phyloP scores from a whole-genome alignment of 2,888 invertebrate species.

The Heliconius charithonia region DNA sequence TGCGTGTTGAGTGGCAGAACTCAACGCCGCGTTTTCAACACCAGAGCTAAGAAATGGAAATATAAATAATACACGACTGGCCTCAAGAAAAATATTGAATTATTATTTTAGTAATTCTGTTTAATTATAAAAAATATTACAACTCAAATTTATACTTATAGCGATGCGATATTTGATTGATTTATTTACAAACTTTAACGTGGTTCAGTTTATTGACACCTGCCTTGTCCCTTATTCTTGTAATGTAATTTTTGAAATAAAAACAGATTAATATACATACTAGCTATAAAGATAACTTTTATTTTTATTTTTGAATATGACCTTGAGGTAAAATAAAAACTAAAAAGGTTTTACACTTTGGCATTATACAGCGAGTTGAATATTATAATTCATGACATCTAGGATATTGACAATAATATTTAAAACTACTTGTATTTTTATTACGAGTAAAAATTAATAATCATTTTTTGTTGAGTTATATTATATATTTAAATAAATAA shows the following conservation, averaged over 20 bases:
- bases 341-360: constrained; percentile 9
- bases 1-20: no score
- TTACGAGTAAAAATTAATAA: no score
- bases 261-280: background rate
- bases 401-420: background rate
- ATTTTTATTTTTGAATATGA: background rate
- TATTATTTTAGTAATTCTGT: no score
- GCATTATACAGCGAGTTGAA: constrained; percentile 4
- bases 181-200: background rate
- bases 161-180: background rate
- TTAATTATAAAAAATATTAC: background rate
- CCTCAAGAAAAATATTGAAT: no score
- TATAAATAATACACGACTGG: no score
- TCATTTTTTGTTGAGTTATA: no score
- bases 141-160: background rate
- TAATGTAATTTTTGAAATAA: background rate
- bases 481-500: no score
- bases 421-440: background rate
- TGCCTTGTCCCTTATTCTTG: background rate
- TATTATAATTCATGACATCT: background rate
- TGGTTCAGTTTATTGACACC: background rate
- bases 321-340: constrained; percentile 15
- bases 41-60: no score
- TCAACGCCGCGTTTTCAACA: no score
- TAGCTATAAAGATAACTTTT: background rate